These are phyloP conservation scores for Nothobranchius kuhntae DNA, from an alignment of 2,113 vertebrate genomes.

Conservation along the genomic window DNA sequence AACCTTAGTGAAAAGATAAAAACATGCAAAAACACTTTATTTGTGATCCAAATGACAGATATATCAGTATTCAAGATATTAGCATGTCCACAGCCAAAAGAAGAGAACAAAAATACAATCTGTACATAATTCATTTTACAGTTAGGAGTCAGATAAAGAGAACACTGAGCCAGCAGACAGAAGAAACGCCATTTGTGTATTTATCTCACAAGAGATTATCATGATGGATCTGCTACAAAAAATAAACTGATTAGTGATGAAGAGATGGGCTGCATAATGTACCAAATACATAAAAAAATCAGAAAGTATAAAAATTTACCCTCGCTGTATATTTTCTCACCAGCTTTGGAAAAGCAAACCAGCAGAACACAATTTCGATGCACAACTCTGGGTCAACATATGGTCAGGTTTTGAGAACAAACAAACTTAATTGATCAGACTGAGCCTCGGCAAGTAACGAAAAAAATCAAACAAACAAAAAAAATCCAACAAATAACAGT, in stretches of 20 bases:
- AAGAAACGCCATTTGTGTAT: slow-evolving; percentile 42
- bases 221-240: slow-evolving; percentile 87
- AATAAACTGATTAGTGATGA: slow-evolving; percentile 85
- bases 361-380: slow-evolving; percentile 30
- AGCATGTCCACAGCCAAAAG: slow-evolving; percentile 87
- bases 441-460: too few relatives aligned
- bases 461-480: too few relatives aligned
- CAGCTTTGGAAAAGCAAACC: slow-evolving; percentile 55
- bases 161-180: slow-evolving; percentile 83
- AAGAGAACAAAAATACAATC: slow-evolving; percentile 79
- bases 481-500: too few relatives aligned
- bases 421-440: too few relatives aligned
- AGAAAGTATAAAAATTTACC: too few relatives aligned
- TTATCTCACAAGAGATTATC: slow-evolving; percentile 69
- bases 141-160: slow-evolving; percentile 85
- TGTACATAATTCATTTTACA: slow-evolving; percentile 97
- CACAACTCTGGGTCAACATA: slow-evolving; percentile 38
- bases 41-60: slow-evolving; percentile 98
- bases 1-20: slow-evolving; percentile 92
- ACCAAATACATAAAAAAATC: slow-evolving; percentile 69
- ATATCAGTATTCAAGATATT: slow-evolving; percentile 88
- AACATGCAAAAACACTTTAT: slow-evolving; percentile 98
- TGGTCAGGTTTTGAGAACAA: too few relatives aligned
- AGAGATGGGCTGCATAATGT: slow-evolving; percentile 82
- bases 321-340: slow-evolving; percentile 84